phyloP scores from a whole-genome alignment of 2,888 invertebrate genomes.

The Ormyrus nitidulus region DNA sequence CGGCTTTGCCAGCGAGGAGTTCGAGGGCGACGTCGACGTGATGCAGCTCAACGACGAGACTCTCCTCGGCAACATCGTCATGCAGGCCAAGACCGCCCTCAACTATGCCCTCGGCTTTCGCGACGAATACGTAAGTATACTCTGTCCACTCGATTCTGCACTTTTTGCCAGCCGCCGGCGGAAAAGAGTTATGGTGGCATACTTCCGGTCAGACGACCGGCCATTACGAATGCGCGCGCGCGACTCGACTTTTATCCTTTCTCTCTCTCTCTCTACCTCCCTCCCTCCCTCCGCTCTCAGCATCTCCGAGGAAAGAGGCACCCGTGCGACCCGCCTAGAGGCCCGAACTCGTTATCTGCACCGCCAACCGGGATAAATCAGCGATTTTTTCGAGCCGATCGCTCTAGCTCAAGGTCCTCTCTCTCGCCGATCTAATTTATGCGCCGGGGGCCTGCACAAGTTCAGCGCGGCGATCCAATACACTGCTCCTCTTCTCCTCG shows the following conservation, averaged over 20 bases:
- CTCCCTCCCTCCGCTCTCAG: no score
- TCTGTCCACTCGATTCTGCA: no score
- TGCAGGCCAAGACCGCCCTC: slow-evolving; percentile 75
- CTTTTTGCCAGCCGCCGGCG: slow-evolving; percentile 56
- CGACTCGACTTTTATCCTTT: background rate
- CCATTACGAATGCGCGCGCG: slow-evolving; percentile 35
- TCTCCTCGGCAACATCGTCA: slow-evolving; percentile 74
- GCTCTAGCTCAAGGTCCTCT: slow-evolving; percentile 58
- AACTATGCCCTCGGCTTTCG: slow-evolving; percentile 74
- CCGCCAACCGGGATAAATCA: slow-evolving; percentile 63
- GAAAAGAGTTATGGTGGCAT: slow-evolving; percentile 69
- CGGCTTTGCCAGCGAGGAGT: slow-evolving; percentile 72
- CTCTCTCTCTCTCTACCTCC: no score
- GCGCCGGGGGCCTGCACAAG: background rate
- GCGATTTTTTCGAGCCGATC: slow-evolving; percentile 46
- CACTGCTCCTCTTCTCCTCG: background rate
- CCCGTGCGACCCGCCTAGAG: slow-evolving; percentile 29
- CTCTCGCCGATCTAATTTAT: slow-evolving; percentile 34
- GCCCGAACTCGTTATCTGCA: slow-evolving; percentile 34
- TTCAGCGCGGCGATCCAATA: background rate
- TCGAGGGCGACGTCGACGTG: slow-evolving; percentile 67
- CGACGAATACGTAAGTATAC: slow-evolving; percentile 76
- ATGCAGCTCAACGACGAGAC: slow-evolving; percentile 71
- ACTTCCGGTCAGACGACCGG: slow-evolving; percentile 67
- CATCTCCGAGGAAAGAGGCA: background rate